Base-by-base conservation (phyloP, 2,888 invertebrate species). In the Drosophila cognata region DNA sequence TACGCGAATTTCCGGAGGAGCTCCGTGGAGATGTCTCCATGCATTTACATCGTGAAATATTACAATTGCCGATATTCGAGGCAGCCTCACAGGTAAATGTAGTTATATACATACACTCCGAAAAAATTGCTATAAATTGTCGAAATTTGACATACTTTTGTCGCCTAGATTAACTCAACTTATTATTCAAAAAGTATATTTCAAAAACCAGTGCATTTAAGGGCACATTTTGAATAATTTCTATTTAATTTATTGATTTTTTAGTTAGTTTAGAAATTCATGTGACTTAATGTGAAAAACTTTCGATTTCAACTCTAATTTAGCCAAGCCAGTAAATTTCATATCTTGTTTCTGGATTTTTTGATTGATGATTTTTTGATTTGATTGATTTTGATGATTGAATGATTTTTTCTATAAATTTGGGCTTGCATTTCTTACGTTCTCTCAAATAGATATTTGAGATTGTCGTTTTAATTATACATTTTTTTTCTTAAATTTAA, bases 1-100 rank as follows among this genome's bases (percentile, higher is more conserved):
- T 98, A 80, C 97, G 97, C 94, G 98, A 99, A 94, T 99, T 99
- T 94, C 99, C 99, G 0, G 98, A 99, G 92, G 99, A 99, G 93
- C 94, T 99, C 66, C 94, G 98, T 71, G 99, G 99, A 25, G 99
- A 99, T 92, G 98, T 99, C 50, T 98, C 98, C 62, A 96, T 99
- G 96, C 99, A 99, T 94, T 95, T 99, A 84, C 98, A 99, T 93
- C 95, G 98, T 72, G 99, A 99, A 94, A 98, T 99, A 91, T 94
- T 99, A 82, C 97, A 97, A 84, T 94, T 99, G 78, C 98, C 98
- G 43, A 98, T 99, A 93, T 99, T 99, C 94, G 98, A 98, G 93
- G 95, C 96, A 4, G 98, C 98, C 18, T 98, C 98, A 4, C 98
- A 98, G 92, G 93, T 93, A 84, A 89, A 81, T 84, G 38, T 72